Evolutionary conservation across 2,888 invertebrate species (phyloP).

Genomic region (Chrysolina haemoptera): DNA sequence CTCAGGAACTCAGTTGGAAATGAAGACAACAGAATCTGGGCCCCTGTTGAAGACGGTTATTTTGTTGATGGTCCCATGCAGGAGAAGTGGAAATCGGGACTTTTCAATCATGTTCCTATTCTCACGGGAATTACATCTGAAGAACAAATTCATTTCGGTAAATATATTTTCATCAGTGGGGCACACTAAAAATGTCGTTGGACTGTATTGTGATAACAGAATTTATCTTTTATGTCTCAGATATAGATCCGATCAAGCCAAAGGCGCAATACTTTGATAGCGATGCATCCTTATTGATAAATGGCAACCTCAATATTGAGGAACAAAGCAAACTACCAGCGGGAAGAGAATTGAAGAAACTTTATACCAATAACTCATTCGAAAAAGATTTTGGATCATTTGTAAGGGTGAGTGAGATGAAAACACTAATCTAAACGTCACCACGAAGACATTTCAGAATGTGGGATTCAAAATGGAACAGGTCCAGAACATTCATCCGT

Average conservation of each 20-base stretch:
- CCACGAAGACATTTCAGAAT: too few species aligned
- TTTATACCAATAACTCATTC: slow-evolving; percentile 32
- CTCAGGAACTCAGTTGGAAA: slow-evolving; percentile 33
- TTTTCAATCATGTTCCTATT: slow-evolving; percentile 16
- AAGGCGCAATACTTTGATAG: slow-evolving; percentile 26
- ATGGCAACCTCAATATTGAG: slow-evolving; percentile 31
- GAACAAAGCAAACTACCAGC: slow-evolving; percentile 18
- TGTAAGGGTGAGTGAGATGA: slow-evolving; percentile 25
- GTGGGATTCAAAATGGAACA: too few species aligned
- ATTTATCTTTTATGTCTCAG: background rate
- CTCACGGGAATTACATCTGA: slow-evolving; percentile 33
- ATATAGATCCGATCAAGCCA: background rate
- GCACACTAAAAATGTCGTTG: too few species aligned
- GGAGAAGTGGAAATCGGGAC: slow-evolving; percentile 22
- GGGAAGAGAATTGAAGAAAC: slow-evolving; percentile 22
- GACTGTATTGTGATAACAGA: too few species aligned
- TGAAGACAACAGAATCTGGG: slow-evolving; percentile 33
- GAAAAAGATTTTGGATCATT: slow-evolving; percentile 24
- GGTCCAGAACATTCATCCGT: too few species aligned
- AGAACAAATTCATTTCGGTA: slow-evolving; percentile 26
- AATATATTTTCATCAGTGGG: background rate
- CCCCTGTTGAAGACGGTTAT: slow-evolving; percentile 27
- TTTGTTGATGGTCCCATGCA: slow-evolving; percentile 26
- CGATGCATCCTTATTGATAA: slow-evolving; percentile 12
- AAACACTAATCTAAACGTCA: background rate